Evolutionary conservation across 2,113 vertebrate species (phyloP).

Genomic region (Butorides virescens): DNA sequence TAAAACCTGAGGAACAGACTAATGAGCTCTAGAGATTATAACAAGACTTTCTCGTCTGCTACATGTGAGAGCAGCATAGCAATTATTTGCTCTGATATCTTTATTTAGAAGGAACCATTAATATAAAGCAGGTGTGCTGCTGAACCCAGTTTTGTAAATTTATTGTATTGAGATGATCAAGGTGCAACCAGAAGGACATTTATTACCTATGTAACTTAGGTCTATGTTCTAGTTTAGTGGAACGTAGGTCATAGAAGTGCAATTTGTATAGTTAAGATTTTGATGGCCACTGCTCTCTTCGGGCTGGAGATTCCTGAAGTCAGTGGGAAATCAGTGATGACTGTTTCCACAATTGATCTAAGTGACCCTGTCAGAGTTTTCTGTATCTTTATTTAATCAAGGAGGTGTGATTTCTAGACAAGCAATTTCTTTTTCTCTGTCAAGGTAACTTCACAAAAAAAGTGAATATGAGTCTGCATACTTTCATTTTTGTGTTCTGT

Average conservation of each 20-base stretch:
- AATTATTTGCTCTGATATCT: neutral
- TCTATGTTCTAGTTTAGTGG: neutral
- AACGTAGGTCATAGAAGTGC: neutral
- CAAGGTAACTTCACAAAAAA: neutral
- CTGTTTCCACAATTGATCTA: neutral
- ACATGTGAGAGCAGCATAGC: neutral
- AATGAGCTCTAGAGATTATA: neutral
- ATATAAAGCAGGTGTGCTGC: neutral
- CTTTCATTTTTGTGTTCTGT: neutral
- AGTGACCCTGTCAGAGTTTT: neutral
- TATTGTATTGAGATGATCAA: neutral
- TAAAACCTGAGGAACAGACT: neutral
- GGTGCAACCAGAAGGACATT: neutral
- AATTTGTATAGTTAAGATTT: neutral
- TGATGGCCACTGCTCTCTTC: neutral
- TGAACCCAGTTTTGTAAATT: neutral
- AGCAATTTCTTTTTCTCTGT: neutral
- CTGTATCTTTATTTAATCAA: neutral
- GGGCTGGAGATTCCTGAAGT: neutral
- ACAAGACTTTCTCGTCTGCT: neutral
- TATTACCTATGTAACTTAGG: neutral
- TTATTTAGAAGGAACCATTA: neutral
- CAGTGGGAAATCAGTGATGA: neutral
- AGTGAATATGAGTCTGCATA: neutral
- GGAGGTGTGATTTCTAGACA: neutral